Conservation (phyloP, 2,888 invertebrate genomes). For the Deilephila porcellus region DNA sequence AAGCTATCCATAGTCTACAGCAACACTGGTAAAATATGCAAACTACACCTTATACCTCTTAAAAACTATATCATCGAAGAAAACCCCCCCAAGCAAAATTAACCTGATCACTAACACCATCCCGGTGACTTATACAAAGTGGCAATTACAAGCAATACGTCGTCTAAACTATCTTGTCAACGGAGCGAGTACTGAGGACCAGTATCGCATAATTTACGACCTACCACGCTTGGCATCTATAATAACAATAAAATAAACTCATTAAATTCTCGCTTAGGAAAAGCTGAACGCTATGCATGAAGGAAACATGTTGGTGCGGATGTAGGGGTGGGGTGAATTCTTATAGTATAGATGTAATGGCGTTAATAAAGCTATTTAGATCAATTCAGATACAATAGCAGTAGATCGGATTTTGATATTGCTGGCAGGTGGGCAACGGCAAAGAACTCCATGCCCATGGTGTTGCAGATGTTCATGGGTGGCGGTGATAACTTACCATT, state of each 20-base stretch:
- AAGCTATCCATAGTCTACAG: too few relatives aligned
- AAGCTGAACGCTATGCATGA: slow-evolving; percentile 21
- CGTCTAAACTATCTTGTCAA: slow-evolving; percentile 24
- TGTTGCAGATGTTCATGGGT: too few relatives aligned
- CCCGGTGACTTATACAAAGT: slow-evolving; percentile 15
- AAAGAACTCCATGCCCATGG: too few relatives aligned
- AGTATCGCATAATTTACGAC: slow-evolving; percentile 5
- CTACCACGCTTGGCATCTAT: slow-evolving; percentile 18
- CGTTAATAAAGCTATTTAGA: too few relatives aligned
- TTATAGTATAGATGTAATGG: not conserved
- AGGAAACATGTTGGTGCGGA: not conserved
- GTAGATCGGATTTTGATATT: too few relatives aligned
- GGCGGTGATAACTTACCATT: too few relatives aligned
- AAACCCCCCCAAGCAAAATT: not conserved
- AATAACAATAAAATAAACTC: slow-evolving; percentile 26
- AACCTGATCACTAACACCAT: not conserved
- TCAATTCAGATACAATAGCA: too few relatives aligned
- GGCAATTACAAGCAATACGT: slow-evolving; percentile 25
- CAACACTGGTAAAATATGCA: too few relatives aligned
- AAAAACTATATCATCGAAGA: not conserved
- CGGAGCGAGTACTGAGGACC: slow-evolving; percentile 12
- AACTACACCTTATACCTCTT: too few relatives aligned
- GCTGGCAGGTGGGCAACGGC: too few relatives aligned
- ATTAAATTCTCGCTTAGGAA: slow-evolving; percentile 16
- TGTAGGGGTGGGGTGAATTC: too few relatives aligned